Base-by-base conservation (phyloP, 2,797 vertebrate species). In the Pagetopsis macropterus region DNA sequence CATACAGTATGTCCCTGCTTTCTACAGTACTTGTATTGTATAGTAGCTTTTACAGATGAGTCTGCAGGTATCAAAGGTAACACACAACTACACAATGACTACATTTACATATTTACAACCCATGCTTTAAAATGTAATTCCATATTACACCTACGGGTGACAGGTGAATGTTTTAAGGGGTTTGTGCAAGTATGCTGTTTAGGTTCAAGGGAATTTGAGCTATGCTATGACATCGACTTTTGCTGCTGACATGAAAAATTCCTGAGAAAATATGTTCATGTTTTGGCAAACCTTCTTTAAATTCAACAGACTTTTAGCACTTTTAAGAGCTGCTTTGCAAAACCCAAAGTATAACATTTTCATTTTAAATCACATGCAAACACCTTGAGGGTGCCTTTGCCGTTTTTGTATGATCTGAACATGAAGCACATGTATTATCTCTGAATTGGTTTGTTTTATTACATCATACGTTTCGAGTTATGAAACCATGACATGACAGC, bases 401-500 rank as follows among this genome's bases (percentile, higher is more conserved):
- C 2, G 41, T 1, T 21, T 4, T 21, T 41, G 13, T 23, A 5
- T n/a, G 14, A 16, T 44, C 33, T 48, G 3, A 65, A 57, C 45
- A 56, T 15, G 16, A 46, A 44, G 15, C 10, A 12, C 15, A 17
- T 31, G 17, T 43, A 17, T 46, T 12, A 14, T 46, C 9, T 41
- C 17, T n/a, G 45, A 45, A 13, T 60, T 66, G 27, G 17, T n/a
- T 6, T 44, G 1, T 23, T 9, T 17, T 21, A 9, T 69, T 3
- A 40, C 16, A 55, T 55, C 51, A 60, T 9, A 43, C 11, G 58
- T 31, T 37, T 10, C 40, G 68, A 52, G 43, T 72, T 70, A 41
- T 48, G 66, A 79, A 75, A 79, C 43, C 62, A 46, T 6, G 15
- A 40, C 2, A 8, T n/a, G 10, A 70, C 43, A 59, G 5, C 9